These are phyloP conservation scores for Rhagophthalmus giganteus DNA, from an alignment of 2,888 invertebrate species.

Conservation along the genomic window DNA sequence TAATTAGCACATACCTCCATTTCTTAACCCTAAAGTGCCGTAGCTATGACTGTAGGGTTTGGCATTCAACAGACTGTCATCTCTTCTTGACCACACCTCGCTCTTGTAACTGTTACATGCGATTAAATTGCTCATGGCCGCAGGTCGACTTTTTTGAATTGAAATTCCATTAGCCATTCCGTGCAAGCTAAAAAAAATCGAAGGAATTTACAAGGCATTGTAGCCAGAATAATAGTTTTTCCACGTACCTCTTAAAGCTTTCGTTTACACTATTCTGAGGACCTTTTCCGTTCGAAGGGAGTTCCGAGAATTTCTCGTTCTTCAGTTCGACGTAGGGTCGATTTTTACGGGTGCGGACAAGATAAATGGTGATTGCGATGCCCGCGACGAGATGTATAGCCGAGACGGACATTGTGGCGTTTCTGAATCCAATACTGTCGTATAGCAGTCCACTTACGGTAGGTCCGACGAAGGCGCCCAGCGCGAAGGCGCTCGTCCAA, in stretches of 20 bases:
- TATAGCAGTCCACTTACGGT: slow-evolving; percentile 74
- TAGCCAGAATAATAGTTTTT: neutral
- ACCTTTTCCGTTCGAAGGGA: slow-evolving; percentile 52
- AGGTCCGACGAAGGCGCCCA: slow-evolving; percentile 85
- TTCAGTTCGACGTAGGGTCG: slow-evolving; percentile 51
- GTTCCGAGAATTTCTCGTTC: slow-evolving; percentile 60
- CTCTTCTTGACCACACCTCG: slow-evolving; percentile 58
- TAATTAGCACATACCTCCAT: slow-evolving; percentile 16
- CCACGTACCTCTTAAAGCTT: slow-evolving; percentile 50
- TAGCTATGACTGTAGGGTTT: slow-evolving; percentile 62
- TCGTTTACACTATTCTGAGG: slow-evolving; percentile 47
- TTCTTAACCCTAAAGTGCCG: slow-evolving; percentile 55
- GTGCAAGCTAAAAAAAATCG: slow-evolving; percentile 45
- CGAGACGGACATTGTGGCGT: slow-evolving; percentile 72
- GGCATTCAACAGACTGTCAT: slow-evolving; percentile 45
- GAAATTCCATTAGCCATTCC: slow-evolving; percentile 60
- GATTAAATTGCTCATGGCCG: slow-evolving; percentile 75
- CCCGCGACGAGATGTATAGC: slow-evolving; percentile 67
- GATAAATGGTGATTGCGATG: slow-evolving; percentile 53
- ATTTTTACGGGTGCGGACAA: slow-evolving; percentile 47
- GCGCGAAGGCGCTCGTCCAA: slow-evolving; percentile 87
- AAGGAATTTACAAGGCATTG: neutral
- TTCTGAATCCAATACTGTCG: slow-evolving; percentile 72
- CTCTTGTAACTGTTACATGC: slow-evolving; percentile 78
- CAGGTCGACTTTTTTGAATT: slow-evolving; percentile 67